phyloP scores from a whole-genome alignment of 2,113 vertebrate species.

The Tragelaphus strepsiceros region DNA sequence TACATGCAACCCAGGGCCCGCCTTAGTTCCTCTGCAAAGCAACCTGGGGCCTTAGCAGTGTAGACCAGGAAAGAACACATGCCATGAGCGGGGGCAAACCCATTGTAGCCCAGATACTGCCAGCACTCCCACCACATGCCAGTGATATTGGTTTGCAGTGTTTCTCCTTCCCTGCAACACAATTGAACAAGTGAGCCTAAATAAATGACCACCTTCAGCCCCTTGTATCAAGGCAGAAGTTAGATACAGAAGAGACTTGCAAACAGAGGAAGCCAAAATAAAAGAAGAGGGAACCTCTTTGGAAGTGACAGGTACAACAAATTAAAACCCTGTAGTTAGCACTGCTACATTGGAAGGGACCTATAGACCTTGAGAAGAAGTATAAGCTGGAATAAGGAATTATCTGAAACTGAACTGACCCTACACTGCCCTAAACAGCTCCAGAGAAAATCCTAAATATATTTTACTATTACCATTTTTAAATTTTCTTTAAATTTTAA shows the following conservation, averaged over 20 bases:
- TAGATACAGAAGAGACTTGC: not conserved
- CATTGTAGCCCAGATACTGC: not conserved
- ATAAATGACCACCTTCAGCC: not conserved
- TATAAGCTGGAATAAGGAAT: not conserved
- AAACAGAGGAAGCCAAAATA: not conserved
- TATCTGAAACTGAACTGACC: not conserved
- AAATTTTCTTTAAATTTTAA: not conserved
- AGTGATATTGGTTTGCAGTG: not conserved
- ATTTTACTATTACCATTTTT: not conserved
- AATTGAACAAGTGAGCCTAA: not conserved
- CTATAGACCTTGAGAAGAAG: not conserved
- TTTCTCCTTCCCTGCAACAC: not conserved
- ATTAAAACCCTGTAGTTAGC: not conserved
- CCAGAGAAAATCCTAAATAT: not conserved
- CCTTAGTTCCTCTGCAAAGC: not conserved
- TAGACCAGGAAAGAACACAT: not conserved
- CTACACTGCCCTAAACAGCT: not conserved
- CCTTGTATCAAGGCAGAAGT: not conserved
- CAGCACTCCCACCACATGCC: not conserved
- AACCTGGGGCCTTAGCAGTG: not conserved
- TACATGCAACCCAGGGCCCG: not conserved
- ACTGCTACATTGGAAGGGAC: not conserved
- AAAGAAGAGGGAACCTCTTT: not conserved
- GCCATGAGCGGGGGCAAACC: not conserved
- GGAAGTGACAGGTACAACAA: not conserved